A percentile compares a stretch with the other conserved stretches of the same genome.
Conservation (phyloP, 2,113 vertebrate genomes). For the Spheniscus mendiculus region DNA sequence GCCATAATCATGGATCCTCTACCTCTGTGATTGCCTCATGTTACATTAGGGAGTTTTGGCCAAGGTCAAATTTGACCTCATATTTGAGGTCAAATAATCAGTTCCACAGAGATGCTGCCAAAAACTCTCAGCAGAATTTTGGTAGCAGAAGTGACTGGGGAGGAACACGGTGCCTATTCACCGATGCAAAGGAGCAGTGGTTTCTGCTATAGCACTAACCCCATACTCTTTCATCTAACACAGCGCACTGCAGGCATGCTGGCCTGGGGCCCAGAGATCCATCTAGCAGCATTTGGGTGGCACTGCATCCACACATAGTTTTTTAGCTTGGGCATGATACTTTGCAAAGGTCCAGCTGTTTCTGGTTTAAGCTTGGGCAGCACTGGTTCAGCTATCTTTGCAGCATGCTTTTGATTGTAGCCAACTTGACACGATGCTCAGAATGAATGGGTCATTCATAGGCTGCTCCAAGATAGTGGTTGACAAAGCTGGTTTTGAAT, state of each 20-base stretch:
- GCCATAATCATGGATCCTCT: background rate
- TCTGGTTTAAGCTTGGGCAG: background rate
- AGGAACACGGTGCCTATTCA: background rate
- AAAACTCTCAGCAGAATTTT: background rate
- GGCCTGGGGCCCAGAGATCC: background rate
- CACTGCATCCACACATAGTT: rapidly evolving
- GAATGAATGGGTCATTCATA: background rate
- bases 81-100: background rate
- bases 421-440: background rate
- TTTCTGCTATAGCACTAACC: background rate
- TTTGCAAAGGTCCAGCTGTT: background rate
- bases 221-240: background rate
- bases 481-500: background rate
- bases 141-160: background rate
- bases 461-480: background rate
- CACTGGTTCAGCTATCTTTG: background rate
- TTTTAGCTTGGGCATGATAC: background rate
- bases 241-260: rapidly evolving
- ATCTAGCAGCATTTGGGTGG: background rate
- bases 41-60: background rate
- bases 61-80: background rate
- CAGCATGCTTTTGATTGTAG: background rate
- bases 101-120: background rate
- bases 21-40: background rate
- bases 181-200: background rate